phyloP scores from a whole-genome alignment of 2,113 vertebrate species.

The Brachypteracias leptosomus region DNA sequence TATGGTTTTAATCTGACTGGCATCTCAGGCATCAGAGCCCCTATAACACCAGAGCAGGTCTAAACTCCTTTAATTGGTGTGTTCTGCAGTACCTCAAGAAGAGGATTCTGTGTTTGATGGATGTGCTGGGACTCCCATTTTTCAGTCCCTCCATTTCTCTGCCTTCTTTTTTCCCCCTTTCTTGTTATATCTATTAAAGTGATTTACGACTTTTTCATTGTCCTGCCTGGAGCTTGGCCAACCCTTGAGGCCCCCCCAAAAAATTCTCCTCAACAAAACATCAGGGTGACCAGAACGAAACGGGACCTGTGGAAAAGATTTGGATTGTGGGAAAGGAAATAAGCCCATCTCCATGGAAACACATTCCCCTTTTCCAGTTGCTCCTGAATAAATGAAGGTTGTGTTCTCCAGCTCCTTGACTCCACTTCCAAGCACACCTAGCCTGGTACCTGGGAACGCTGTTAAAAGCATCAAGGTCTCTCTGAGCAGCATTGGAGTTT shows the following conservation, averaged over 20 bases:
- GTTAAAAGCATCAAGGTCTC: constrained; percentile 15
- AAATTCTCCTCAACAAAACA: constrained; percentile 24
- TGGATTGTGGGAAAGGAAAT: constrained; percentile 70
- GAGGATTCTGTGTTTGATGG: constrained; percentile 12
- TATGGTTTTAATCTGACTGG: not conserved
- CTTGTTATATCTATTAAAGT: constrained; percentile 59
- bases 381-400: constrained; percentile 65
- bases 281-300: constrained; percentile 61
- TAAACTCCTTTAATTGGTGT: not conserved
- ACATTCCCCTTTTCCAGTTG: constrained; percentile 28
- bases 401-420: constrained; percentile 55
- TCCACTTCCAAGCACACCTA: constrained; percentile 28
- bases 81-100: not conserved
- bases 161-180: not conserved
- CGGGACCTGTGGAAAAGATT: constrained; percentile 66
- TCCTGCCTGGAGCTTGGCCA: constrained; percentile 71
- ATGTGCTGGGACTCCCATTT: constrained; percentile 26
- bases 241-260: constrained; percentile 25
- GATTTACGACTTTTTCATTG: constrained; percentile 73
- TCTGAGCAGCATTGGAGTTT: not conserved
- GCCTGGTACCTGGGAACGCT: not conserved
- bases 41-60: not conserved
- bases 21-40: not conserved
- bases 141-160: constrained; percentile 57
- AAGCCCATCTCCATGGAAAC: constrained; percentile 61